Conservation (phyloP, 2,888 invertebrate species). For the Gymnosoma rotundatum region DNA sequence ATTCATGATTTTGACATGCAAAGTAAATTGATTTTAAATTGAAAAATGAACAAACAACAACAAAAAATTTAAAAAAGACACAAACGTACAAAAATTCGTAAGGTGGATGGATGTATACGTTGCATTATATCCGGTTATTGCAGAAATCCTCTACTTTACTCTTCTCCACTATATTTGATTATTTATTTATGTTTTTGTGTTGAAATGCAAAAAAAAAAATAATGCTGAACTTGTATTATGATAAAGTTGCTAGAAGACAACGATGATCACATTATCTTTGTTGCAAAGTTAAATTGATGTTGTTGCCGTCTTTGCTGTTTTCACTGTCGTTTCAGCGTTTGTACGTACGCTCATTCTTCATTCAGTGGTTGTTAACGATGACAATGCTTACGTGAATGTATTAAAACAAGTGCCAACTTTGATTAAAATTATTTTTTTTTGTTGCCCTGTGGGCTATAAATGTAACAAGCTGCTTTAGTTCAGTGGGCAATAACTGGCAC, state of each 20-base stretch:
- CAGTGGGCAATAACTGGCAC: conserved; percentile 16
- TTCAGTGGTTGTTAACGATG: conserved; percentile 42
- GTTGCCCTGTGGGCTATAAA: conserved; percentile 44
- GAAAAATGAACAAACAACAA: conserved; percentile 48
- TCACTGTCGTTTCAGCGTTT: neutral
- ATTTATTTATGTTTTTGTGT: conserved; percentile 41
- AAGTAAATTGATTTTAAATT: conserved; percentile 78
- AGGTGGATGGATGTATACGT: conserved; percentile 27
- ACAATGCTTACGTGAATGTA: conserved; percentile 38
- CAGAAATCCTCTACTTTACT: neutral
- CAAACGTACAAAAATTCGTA: conserved; percentile 1
- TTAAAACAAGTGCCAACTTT: conserved; percentile 62
- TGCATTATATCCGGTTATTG: conserved; percentile 61
- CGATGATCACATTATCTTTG: conserved; percentile 36
- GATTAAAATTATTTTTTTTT: conserved; percentile 61
- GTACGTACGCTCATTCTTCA: neutral
- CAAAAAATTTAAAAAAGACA: conserved; percentile 3
- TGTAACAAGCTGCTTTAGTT: conserved; percentile 4
- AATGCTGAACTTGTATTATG: conserved; percentile 27
- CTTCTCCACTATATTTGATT: neutral
- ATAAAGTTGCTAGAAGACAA: conserved; percentile 32
- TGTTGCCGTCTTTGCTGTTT: conserved; percentile 11
- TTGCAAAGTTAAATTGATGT: conserved; percentile 27
- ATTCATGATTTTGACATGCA: conserved; percentile 70
- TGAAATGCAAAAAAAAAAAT: conserved; percentile 50